Percentiles rank a stretch among this genome's conserved stretches.
Conservation (phyloP, 2,797 vertebrate species). For the Caiman crocodilus region DNA sequence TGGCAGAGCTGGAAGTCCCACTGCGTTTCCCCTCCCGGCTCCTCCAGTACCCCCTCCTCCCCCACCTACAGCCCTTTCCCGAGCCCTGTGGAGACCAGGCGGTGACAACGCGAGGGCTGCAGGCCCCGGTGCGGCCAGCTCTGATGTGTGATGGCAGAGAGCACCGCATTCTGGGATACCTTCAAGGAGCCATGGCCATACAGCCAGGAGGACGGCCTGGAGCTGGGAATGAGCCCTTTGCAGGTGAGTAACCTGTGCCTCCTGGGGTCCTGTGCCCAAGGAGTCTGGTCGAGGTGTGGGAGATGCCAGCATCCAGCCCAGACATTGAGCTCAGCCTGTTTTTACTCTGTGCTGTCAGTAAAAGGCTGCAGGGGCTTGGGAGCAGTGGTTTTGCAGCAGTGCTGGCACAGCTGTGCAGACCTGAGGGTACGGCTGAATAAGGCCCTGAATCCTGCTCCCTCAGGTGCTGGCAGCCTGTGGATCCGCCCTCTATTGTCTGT, state of each 20-base stretch:
- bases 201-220: not conserved
- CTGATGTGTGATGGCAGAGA: not conserved
- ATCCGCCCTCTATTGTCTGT: not conserved
- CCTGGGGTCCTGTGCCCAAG: accelerated
- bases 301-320: not conserved
- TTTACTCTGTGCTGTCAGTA: not conserved
- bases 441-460: not conserved
- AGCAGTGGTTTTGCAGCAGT: not conserved
- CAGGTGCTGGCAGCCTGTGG: not conserved
- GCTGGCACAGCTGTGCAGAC: not conserved
- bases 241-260: not conserved
- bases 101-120: too few species aligned
- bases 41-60: not conserved
- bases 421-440: not conserved
- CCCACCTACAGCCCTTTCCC: too few species aligned
- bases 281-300: not conserved
- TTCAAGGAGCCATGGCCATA: not conserved
- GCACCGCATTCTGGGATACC: not conserved
- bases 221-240: not conserved
- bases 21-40: accelerated
- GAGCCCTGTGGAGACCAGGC: too few species aligned
- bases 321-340: not conserved
- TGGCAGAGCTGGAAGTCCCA: not conserved
- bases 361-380: not conserved
- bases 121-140: not conserved